Percentiles rank a stretch among this genome's conserved stretches.
These are phyloP conservation scores for Tinea pellionella DNA, from an alignment of 2,888 invertebrate species.

Conservation along the genomic window DNA sequence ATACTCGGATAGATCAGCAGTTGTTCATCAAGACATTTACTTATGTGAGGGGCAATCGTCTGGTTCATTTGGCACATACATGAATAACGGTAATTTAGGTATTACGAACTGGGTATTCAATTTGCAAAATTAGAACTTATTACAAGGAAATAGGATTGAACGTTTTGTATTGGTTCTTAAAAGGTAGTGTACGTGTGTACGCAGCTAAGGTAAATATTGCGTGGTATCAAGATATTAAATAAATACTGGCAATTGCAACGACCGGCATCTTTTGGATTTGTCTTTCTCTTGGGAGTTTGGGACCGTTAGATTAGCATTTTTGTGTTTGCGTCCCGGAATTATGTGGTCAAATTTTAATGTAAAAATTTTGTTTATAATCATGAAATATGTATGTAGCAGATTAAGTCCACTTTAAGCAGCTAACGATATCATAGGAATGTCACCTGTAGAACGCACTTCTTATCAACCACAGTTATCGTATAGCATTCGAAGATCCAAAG, in stretches of 20 bases:
- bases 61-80: not conserved
- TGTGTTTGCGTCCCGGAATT: not conserved
- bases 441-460: too few relatives aligned
- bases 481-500: too few relatives aligned
- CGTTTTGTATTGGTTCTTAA: not conserved
- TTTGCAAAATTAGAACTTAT: constrained; percentile 1
- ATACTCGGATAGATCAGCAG: not conserved
- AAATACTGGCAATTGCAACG: constrained; percentile 10
- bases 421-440: too few relatives aligned
- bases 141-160: not conserved
- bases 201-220: constrained; percentile 10
- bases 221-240: constrained; percentile 14
- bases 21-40: constrained; percentile 13
- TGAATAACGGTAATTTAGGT: constrained; percentile 12
- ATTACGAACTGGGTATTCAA: not conserved
- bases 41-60: constrained; percentile 2
- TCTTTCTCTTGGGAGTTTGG: not conserved
- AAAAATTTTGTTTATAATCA: not conserved
- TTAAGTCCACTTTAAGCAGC: too few relatives aligned
- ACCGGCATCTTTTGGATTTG: constrained; percentile 10
- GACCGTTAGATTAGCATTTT: constrained; percentile 11
- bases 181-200: not conserved
- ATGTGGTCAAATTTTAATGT: not conserved
- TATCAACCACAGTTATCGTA: too few relatives aligned
- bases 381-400: not conserved